These are phyloP conservation scores for Toxonevra muliebris DNA, from an alignment of 2,888 invertebrate genomes.

Conservation along the genomic window DNA sequence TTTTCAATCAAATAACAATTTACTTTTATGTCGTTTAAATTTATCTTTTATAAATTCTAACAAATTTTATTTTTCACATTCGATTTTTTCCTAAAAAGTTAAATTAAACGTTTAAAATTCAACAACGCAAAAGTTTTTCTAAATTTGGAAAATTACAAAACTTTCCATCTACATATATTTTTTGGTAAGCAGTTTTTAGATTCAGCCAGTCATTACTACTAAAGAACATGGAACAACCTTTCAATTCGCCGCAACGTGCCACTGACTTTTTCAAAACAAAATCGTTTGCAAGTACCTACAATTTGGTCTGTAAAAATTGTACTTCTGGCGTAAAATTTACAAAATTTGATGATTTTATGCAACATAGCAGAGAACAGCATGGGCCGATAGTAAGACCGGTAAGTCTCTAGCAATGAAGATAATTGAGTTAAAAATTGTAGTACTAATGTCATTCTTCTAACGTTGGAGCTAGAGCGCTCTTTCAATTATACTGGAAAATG, in stretches of 20 bases:
- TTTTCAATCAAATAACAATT: too few relatives aligned
- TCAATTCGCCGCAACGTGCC: neutral
- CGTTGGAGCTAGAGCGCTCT: constrained; percentile 18
- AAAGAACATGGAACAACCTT: neutral
- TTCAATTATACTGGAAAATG: constrained; percentile 15
- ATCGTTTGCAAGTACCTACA: constrained; percentile 1
- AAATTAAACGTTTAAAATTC: too few relatives aligned
- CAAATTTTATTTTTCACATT: too few relatives aligned
- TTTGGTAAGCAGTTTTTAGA: too few relatives aligned
- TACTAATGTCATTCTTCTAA: neutral
- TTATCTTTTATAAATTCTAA: too few relatives aligned
- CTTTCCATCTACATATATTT: too few relatives aligned
- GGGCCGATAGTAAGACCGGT: constrained; percentile 20
- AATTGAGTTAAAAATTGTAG: neutral
- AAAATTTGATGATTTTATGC: constrained; percentile 27
- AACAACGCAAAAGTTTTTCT: too few relatives aligned
- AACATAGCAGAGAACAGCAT: constrained; percentile 21
- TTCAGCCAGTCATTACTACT: neutral
- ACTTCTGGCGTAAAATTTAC: constrained; percentile 12
- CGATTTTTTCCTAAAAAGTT: too few relatives aligned
- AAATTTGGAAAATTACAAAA: too few relatives aligned
- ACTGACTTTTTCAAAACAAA: neutral
- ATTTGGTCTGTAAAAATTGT: constrained; percentile 29
- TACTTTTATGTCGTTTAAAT: too few relatives aligned
- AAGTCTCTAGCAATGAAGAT: neutral